Evolutionary conservation across 2,888 invertebrate genomes (phyloP), one percentile per base, ranked within the genome.

Genomic region (Nomada hirtipes): DNA sequence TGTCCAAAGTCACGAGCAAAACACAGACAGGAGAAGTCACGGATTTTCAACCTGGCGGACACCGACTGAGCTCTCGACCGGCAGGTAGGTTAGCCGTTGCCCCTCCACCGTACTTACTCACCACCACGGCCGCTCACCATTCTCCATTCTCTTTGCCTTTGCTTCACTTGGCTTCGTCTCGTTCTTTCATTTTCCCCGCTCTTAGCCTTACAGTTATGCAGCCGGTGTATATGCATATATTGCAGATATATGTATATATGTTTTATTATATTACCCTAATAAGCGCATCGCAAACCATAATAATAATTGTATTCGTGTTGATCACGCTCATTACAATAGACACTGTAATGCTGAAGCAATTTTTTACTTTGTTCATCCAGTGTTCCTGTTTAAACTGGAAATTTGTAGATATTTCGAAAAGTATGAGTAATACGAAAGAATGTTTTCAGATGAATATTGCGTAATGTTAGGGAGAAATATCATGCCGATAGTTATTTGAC

Each of bases 31-130:
- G 83, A 86, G 86, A 88, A 90, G 87, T 90, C 88, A 88, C 89
- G 89, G 90, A 91, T 92, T 92, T 92, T 91, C 92, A 92, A 93
- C 92, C 93, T 92, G 92, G 92, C 93, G 90, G 88, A 91, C 91
- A 90, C 91, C 88, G 91, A 92, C 92, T 92, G 92, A 92, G 90
- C 91, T 88, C 91, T 74, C 86, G 87, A 91, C 91, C 91, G 91
- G 91, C 92, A 93, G 93, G 93, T 92, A 93, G 91, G 91, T 88
- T 89, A 91, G 89, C 88, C 86, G 88, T 87, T 69, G 83, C 86
- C 89, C 89, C 89, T 84, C 89, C 88, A 87, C 88, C 86, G 61
- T 69, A 60, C 85, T 61, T 36, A 36, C 36, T 81, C 82, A 78
- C 84, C 83, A 82, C 86, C 83, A 88, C 85, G 69, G 68, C 86